Evolutionary conservation across 2,888 invertebrate species (phyloP), one percentile per base, ranked within the genome.

Genomic region (Eurytoma adleriae): DNA sequence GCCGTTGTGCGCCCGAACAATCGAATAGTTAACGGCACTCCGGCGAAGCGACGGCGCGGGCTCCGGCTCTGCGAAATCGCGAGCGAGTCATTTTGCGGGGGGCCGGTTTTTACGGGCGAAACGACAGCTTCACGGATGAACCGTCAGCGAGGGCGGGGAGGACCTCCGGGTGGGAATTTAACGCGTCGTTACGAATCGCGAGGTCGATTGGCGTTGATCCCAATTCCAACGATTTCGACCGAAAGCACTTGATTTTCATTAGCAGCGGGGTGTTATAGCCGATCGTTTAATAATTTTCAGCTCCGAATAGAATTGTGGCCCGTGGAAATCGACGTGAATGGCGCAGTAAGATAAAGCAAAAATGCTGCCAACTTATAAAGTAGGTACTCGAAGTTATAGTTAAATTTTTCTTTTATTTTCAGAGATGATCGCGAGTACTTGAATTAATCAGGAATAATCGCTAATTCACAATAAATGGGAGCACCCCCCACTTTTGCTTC

Each of bases 1-100:
- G n/a, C 20, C 7, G 20, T 59, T 68, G 64, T 20, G 16, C 57
- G 20, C 24, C 27, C 18, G 62, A 75, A 75, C 67, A 67, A 50
- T 75, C 59, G 74, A 66, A 75, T 67, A 30, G 69, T 77, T 70
- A 69, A 69, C 76, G 62, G 69, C 61, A 69, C 61, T 62, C 62
- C 50, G 66, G 67, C 75, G 57, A 72, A 62, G 62, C 72, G 52
- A 64, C 54, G 64, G 27, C 52, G 27, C 59, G 20, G 30, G 18
- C 18, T 16, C 27, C 57, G 48, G 13, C 13, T 40, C 40, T 64
- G 12, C 40, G 64, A 40, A 64, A 40, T 40, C 40, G 40, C 40
- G 64, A 1, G 18, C 64, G 64, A 40, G 18, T 64, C 64, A 64
- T 64, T 64, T 64, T 30, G 64, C 40, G 18, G 18, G 48, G 40